Evolutionary conservation across 2,797 vertebrate species (phyloP), one percentile per base, ranked within the genome.

Genomic region (Mormyrus hasselquistii): DNA sequence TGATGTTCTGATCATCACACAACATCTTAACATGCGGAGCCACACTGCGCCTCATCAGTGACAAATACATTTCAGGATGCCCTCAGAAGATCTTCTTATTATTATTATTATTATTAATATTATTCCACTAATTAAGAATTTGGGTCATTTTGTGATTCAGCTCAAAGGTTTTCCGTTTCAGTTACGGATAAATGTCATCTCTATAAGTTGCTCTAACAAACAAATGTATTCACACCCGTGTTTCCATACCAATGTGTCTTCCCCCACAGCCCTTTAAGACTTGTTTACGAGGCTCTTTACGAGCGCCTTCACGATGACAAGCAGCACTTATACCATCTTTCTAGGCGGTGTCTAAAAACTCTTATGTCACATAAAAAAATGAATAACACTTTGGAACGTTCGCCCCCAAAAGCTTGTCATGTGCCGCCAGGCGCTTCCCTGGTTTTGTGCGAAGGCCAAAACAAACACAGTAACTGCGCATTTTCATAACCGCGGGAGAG

Each of bases 401-500:
- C 94, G 94, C 94, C 95, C 95, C 94, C 95, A 93, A 92, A 94
- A 96, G 84, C 84, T 34, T 86, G 50, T 86, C 95, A 94, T 93
- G 94, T 93, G 94, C 95, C 94, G 95, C 95, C 94, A 96, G 93
- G 96, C 96, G 96, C 95, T 93, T 94, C 94, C 93, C 93, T 93
- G 95, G 94, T 93, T 94, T 94, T 95, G 96, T 94, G 90, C 91
- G 83, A 0, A 10, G 90, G 96, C 97, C 97, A 98, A 96, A 16
- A 92, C 93, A 97, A 97, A 97, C 94, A 97, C 92, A 92, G 94
- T 94, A 96, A 93, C 96, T 96, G 89, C 91, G 91, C 91, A 92
- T 89, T 89, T 83, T 89, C 52, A 88, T 59, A 87, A 34, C 55
- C 34, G 57, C 85, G 62, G 47, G 38, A 53, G 65, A 57, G 73